phyloP scores from a whole-genome alignment of 1,140 invertebrate species.

The Lepidurus packardi region DNA sequence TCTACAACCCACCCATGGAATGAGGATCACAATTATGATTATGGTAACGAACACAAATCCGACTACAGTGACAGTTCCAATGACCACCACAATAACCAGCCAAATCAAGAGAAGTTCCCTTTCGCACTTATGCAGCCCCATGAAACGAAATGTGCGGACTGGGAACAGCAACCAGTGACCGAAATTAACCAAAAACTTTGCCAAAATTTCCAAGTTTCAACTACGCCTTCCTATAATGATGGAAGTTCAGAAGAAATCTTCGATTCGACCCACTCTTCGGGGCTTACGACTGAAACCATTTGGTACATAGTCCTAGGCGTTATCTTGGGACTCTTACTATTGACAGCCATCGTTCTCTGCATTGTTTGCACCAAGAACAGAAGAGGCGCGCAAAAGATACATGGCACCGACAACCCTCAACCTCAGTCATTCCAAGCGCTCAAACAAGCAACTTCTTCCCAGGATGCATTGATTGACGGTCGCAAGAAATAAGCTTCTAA shows the following conservation, averaged over 20 bases:
- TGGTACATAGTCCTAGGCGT: slow-evolving; percentile 5
- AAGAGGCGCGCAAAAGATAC: not conserved
- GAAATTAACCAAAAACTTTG: not conserved
- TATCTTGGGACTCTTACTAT: not conserved
- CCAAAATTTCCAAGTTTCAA: not conserved
- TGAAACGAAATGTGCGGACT: not conserved
- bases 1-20: not conserved
- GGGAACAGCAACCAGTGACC: not conserved
- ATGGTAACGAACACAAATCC: not conserved
- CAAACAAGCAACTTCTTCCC: not conserved
- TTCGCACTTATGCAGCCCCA: not conserved
- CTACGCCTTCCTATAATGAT: not conserved
- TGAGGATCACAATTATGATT: not conserved
- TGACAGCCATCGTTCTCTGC: not conserved
- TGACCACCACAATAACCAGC: not conserved
- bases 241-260: not conserved
- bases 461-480: not conserved
- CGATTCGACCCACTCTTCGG: not conserved
- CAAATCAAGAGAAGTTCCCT: not conserved
- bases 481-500: not conserved
- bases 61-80: not conserved
- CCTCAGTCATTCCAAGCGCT: not conserved
- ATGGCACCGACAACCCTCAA: not conserved
- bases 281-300: not conserved
- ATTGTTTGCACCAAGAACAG: not conserved